phyloP scores from a whole-genome alignment of 23 tunicate genomes.

The Ascidia mentula region DNA sequence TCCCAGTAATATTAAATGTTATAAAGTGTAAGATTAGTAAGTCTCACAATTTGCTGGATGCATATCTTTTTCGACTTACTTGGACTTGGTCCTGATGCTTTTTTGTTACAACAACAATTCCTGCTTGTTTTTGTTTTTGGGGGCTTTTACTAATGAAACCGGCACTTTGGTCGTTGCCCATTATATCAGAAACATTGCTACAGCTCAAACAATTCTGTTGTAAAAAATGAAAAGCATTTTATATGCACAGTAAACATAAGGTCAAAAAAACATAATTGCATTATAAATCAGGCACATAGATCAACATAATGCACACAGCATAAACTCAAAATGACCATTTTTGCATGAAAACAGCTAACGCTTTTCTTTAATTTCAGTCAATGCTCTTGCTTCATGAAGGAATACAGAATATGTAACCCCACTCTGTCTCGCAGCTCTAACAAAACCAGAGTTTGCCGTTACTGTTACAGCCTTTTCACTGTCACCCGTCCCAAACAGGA shows the following conservation, averaged over 20 bases:
- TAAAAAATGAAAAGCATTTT: not conserved
- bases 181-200: not conserved
- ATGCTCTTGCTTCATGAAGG: constrained; percentile 82
- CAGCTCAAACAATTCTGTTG: not conserved
- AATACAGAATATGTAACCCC: constrained; percentile 70
- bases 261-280: not conserved
- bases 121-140: constrained; percentile 12
- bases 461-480: constrained; percentile 63
- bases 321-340: not conserved
- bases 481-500: constrained; percentile 91
- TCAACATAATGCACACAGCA: not conserved
- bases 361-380: constrained; percentile 73
- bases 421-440: constrained; percentile 78
- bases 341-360: not conserved
- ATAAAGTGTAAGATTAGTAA: not conserved
- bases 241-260: not conserved
- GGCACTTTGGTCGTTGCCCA: constrained; percentile 47
- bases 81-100: not conserved
- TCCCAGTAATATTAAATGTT: too few relatives aligned
- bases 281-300: not conserved
- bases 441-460: constrained; percentile 80
- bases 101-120: constrained; percentile 22
- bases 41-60: too few relatives aligned
- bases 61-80: not conserved
- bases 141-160: not conserved